Evolutionary conservation across 1,140 invertebrate species (phyloP).

Genomic region (Chrysopa pallens): DNA sequence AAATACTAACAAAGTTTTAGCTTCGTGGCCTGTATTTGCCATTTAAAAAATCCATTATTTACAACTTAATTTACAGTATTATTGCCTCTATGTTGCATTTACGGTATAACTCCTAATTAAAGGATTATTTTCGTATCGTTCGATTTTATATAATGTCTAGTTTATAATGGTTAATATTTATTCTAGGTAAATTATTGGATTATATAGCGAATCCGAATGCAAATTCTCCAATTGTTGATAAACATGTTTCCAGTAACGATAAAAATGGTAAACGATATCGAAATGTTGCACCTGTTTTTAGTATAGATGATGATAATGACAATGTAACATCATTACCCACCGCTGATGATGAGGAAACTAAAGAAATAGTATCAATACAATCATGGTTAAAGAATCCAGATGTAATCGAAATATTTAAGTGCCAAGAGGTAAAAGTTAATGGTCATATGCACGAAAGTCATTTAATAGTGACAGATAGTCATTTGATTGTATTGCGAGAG

Average conservation of each 20-base stretch:
- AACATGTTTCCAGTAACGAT: constrained; percentile 67
- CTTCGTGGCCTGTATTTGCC: no score
- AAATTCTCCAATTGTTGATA: constrained; percentile 27
- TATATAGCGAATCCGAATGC: constrained; percentile 8
- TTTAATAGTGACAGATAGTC: constrained; percentile 72
- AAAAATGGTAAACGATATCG: constrained; percentile 73
- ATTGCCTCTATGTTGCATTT: no score
- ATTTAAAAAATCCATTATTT: no score
- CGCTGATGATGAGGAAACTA: constrained; percentile 35
- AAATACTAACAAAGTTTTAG: no score
- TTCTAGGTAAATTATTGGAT: constrained; percentile 24
- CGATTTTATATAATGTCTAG: no score
- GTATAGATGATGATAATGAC: constrained; percentile 85
- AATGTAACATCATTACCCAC: constrained; percentile 22
- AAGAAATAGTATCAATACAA: constrained; percentile 52
- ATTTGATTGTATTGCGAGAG: constrained; percentile 76
- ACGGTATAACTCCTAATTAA: no score
- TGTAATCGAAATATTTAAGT: constrained; percentile 70
- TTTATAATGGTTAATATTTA: no score
- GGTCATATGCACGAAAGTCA: constrained; percentile 71
- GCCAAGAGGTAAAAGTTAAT: constrained; percentile 80
- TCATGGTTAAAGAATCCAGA: constrained; percentile 70
- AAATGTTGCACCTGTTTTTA: constrained; percentile 83
- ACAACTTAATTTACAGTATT: no score
- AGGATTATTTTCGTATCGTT: no score